Evolutionary conservation across 2,888 invertebrate genomes (phyloP), one percentile per base, ranked within the genome.

Genomic region (Electrophaes corylata): DNA sequence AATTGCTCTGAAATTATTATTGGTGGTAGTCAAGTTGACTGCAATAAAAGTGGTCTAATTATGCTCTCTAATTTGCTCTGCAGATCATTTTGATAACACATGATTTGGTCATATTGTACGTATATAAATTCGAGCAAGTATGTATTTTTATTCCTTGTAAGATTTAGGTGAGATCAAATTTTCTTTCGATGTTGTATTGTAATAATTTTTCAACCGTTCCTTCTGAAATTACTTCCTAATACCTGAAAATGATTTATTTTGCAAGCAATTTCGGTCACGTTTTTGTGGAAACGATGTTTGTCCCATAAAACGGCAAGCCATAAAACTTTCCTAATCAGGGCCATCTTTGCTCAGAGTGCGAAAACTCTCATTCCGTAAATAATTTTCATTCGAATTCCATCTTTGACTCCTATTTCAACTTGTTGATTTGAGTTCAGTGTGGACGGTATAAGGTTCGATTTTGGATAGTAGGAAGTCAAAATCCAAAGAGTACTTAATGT

Each of bases 401-500:
- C 82, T 88, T 84, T 88, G 87, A 87, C 86, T 86, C 73, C 66
- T 72, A 72, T 61, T 55, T 37, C 52, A 66, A 66, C 64, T 58
- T 60, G 68, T 64, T 60, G 76, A 81, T 81, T 79, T 78, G 66
- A 75, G 70, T 75, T 79, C 73, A 74, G 77, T 65, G 39, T 29
- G 64, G 53, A 53, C 58, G 55, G 70, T 51, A 67, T 85, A 88
- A 81, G 81, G 87, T 78, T 72, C 75, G 71, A 72, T 83, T 77
- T 86, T 62, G 75, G 65, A 29, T 48, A 59, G 62, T 70, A 73
- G 51, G 64, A 56, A 70, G 65, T 64, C 68, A 68, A 80, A 86
- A 86, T 87, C 82, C 83, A 80, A 84, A 78, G 83, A 87, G 88
- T 91, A 87, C 90, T 89, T 91, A 90, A 90, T 90, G 90, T 90